Conservation (phyloP, 2,113 vertebrate species). For the Phalacrocorax brasilianus region DNA sequence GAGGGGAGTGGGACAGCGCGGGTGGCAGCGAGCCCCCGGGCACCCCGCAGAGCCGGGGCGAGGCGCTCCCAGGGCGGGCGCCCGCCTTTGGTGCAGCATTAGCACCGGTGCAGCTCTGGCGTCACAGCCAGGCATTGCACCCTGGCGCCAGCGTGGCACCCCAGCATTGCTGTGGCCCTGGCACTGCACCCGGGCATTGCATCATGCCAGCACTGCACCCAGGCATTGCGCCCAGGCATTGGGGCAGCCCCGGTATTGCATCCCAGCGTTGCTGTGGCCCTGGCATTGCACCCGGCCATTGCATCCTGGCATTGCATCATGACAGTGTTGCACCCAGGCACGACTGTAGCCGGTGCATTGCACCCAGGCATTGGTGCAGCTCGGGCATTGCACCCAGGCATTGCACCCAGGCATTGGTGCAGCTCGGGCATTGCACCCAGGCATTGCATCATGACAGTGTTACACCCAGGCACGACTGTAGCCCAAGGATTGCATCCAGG, state of each 20-base stretch:
- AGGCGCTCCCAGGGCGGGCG: not conserved
- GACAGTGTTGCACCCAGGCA: not conserved
- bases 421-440: not conserved
- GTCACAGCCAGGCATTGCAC: not conserved
- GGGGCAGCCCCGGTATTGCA: not conserved
- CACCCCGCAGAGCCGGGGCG: fast-evolving
- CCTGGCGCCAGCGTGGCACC: not conserved
- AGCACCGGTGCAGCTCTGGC: not conserved
- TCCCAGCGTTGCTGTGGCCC: too few relatives aligned
- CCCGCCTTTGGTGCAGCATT: not conserved
- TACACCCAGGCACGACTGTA: too few relatives aligned
- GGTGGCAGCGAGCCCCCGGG: not conserved
- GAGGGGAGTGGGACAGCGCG: fast-evolving
- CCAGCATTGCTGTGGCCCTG: too few relatives aligned
- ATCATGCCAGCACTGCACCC: not conserved
- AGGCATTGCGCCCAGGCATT: not conserved
- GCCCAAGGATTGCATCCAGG: not conserved
- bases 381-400: not conserved
- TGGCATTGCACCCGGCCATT: too few relatives aligned
- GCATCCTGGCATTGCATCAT: not conserved
- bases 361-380: not conserved
- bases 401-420: not conserved
- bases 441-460: not conserved
- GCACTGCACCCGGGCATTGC: too few relatives aligned
- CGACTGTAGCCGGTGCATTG: too few relatives aligned